Base-by-base conservation (phyloP, 2,797 vertebrate genomes). In the Onychomys arenicola region DNA sequence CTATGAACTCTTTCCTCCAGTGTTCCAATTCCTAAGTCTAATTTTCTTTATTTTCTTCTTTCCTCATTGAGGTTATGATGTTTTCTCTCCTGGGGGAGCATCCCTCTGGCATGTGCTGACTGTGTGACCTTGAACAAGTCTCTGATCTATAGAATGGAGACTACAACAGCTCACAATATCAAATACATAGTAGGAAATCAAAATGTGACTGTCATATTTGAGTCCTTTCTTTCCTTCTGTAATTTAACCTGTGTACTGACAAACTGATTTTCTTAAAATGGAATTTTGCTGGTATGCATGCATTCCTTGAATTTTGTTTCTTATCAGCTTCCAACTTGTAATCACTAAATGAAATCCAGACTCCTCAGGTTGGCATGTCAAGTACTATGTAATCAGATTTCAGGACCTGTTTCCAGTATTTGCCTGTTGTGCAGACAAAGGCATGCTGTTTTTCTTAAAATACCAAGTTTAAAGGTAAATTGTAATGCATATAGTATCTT, bases 251-350 rank as follows among this genome's bases (percentile, higher is more conserved):
- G 23, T 34, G 8, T 81, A 40, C 7, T 69, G 29, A 80, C 83
- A 95, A 69, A 67, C 32, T 80, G 57, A n/a, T 86, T 91, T 96
- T 83, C 40, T 52, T 89, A 73, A 92, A 83, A 91, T n/a, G 40
- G 12, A 25, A 13, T 75, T 90, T 81, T 76, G 14, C 4, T 90
- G 6, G 11, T 76, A 29, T 8, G 13, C 63, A 25, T 19, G 32
- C 0, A 61, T n/a, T 94, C 2, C 40, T 37, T 67, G 3, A 14
- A 23, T 55, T 77, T 94, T 84, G 27, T 69, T 76, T 4, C 6
- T 9, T 82, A 37, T 96, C 34, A 85, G 2, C 2, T 19, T 76
- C 32, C 40, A 71, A 29, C 37, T 61, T 13, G 43, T 71, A 29
- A 55, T 71, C 75, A 57, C 67, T 82, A 95, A 91, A 82, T 93